Base-by-base conservation (phyloP, 2,888 invertebrate genomes). In the Schizaphis graminum region DNA sequence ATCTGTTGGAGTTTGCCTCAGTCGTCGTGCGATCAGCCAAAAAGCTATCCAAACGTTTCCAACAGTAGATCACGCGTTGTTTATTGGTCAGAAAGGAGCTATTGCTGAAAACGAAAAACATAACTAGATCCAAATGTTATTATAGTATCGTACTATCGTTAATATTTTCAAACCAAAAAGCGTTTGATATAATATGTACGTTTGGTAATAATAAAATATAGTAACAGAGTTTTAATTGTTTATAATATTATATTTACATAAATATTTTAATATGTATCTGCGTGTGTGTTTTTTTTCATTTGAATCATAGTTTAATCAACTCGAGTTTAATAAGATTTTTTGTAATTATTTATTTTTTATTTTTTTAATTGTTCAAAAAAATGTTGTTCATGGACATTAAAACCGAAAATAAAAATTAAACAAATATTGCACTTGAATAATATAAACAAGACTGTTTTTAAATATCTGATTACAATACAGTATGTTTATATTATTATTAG, bases 61-160 rank as follows among this genome's bases (percentile, higher is more conserved):
- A 35, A 47, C 61, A 11, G n/a, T 44, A 91, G 91, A 91, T 91
- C 13, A 57, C 86, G 91, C 61, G 47, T 86, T 91, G 47, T 35
- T 86, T 86, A 91, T 91, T 47, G 5, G 56, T 41, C 49, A 21
- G 53, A 21, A 21, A 4, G 7, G 77, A 2, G 2, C 7, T 35
- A 21, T 35, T 21, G 21, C 28, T 8, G 35, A 77, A 35, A 24
- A 21, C 35, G 13, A 2, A 21, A 77, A 41, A 35, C 77, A 21
- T 21, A 35, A 35, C 77, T 35, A 21, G 21, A 35, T 8, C 11
- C n/a, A 16, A 67, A 5, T 0, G 67, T 67, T 77, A 67, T 67
- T 13, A 67, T 35, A 47, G 44, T 16, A 67, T 28, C 11, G 41
- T 44, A 44, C 41, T 44, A 44, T 44, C 11, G 11, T 28, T 61